Evolutionary conservation across 2,113 vertebrate species (phyloP).

Genomic region (Tupaia tana): DNA sequence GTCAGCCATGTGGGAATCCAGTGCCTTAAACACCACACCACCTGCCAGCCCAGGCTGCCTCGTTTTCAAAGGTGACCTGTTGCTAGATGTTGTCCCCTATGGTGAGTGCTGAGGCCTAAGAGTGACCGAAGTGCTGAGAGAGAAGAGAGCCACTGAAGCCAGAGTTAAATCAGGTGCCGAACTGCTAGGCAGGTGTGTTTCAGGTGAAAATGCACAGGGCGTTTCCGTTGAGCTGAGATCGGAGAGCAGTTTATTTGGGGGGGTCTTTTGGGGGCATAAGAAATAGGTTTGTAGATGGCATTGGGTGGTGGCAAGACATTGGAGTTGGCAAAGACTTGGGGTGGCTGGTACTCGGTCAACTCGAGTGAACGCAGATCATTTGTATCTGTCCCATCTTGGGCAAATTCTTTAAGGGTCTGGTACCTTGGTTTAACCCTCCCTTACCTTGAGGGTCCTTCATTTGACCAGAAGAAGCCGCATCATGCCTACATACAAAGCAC

Average conservation of each 20-base stretch:
- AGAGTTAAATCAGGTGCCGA: conserved; percentile 54
- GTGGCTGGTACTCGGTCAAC: conserved; percentile 76
- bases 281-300: conserved; percentile 62
- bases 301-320: conserved; percentile 69
- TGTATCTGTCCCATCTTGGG: conserved; percentile 44
- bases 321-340: conserved; percentile 70
- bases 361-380: conserved; percentile 78
- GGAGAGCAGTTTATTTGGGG: neutral
- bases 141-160: conserved; percentile 28
- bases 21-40: too few relatives aligned
- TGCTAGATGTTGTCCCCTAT: fast-evolving
- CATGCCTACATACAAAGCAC: conserved; percentile 76
- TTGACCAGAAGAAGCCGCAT: conserved; percentile 75
- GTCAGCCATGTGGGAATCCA: too few relatives aligned
- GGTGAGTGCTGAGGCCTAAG: neutral
- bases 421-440: too few relatives aligned
- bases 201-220: conserved; percentile 42
- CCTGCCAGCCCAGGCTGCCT: neutral
- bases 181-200: conserved; percentile 51
- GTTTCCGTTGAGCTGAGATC: too few relatives aligned
- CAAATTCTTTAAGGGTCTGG: too few relatives aligned
- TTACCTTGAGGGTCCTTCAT: conserved; percentile 71
- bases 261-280: neutral
- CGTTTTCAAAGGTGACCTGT: neutral
- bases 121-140: conserved; percentile 41